Conservation (phyloP, 2,888 invertebrate species). For the Lepidochitona cinerea region DNA sequence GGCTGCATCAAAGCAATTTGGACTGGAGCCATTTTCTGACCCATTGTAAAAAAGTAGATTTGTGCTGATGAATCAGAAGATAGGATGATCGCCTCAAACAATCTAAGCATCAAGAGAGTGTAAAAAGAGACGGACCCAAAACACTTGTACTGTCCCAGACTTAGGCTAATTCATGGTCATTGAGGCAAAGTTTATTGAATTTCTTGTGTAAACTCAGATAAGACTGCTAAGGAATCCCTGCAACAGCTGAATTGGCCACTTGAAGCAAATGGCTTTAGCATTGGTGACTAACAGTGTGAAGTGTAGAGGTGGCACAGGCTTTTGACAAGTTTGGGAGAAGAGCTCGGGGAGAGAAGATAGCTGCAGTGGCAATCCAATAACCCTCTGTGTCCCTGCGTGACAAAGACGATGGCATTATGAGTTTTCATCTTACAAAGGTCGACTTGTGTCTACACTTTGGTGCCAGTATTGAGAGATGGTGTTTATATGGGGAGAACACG, state of each 20-base stretch:
- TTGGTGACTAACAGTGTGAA: neutral
- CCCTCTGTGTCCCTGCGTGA: neutral
- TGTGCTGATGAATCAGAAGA: neutral
- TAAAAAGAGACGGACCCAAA: neutral
- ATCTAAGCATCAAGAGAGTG: neutral
- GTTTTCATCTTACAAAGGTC: neutral
- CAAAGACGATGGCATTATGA: neutral
- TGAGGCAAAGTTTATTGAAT: constrained; percentile 3
- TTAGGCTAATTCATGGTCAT: neutral
- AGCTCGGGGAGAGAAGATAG: neutral
- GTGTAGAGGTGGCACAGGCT: neutral
- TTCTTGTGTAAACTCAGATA: constrained; percentile 8
- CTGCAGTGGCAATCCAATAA: neutral
- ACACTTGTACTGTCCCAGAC: neutral
- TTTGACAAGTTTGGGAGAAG: neutral
- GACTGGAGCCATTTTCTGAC: constrained; percentile 7
- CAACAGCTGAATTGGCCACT: neutral
- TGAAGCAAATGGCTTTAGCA: neutral
- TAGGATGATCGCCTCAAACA: constrained; percentile 1
- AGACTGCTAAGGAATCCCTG: neutral
- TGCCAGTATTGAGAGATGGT: neutral
- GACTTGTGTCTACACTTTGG: constrained; percentile 1
- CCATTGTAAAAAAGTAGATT: neutral
- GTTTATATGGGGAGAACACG: neutral
- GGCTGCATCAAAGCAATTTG: constrained; percentile 1